Evolutionary conservation across 2,888 invertebrate genomes (phyloP), one percentile per base, ranked within the genome.

Genomic region (Tiliacea citrago): DNA sequence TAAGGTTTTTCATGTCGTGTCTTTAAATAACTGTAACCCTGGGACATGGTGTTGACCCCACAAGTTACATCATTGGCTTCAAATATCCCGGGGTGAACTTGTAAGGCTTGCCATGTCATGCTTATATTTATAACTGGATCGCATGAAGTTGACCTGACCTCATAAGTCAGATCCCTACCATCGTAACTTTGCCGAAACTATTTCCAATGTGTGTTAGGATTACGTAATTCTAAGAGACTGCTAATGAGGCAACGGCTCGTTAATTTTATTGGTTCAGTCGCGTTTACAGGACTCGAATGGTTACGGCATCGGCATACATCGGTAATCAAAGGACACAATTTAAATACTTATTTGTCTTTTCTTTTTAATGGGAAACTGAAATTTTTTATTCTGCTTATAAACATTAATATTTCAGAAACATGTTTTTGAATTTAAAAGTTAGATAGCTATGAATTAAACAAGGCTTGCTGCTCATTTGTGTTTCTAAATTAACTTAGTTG

Each of bases 401-500:
- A 58, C 45, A 73, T 75, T 80, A 69, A 72, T 80, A 73, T 61
- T 63, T 63, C 10, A 58, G 74, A 84, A n/a, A 81, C 66, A 77
- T 66, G 58, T 62, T 45, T 81, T 67, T 53, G 55, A 72, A 73
- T 81, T 68, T 63, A 80, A 81, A 83, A 79, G 83, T 82, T 82
- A 67, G 42, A 75, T 69, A 60, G 84, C 63, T 62, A 73, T 73
- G 68, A 84, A 81, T 77, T 81, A 72, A 77, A 84, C 73, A 77
- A 69, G 74, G 58, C 21, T 73, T 63, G 75, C 24, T 75, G 49
- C 66, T 72, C 66, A 77, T 77, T 81, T 82, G 68, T 83, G 68
- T 84, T 82, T 82, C 68, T 57, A 79, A 86, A 84, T 86, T 76
- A 77, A 77, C 66, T 85, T 63, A 71, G 68, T 83, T 73, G 49